Evolutionary conservation across 1,140 invertebrate species (phyloP).

Genomic region (Drosophila gunungcola): DNA sequence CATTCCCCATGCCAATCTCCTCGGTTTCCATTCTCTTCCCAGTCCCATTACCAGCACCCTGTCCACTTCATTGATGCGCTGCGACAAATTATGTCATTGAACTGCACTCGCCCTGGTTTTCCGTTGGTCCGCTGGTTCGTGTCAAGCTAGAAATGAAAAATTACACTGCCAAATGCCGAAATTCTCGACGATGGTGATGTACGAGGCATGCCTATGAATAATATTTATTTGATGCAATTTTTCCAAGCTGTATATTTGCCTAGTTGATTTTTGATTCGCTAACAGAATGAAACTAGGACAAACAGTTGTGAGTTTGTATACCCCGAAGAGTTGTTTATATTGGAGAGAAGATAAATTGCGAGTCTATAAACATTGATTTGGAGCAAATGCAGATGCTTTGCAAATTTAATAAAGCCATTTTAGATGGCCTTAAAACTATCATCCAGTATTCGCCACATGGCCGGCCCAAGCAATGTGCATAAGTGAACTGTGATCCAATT

Average conservation of each 20-base stretch:
- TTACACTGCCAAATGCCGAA: slow-evolving; percentile 38
- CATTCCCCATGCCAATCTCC: background rate
- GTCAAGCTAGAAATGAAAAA: slow-evolving; percentile 67
- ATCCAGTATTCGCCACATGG: slow-evolving; percentile 30
- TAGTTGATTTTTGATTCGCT: slow-evolving; percentile 65
- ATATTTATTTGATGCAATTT: slow-evolving; percentile 67
- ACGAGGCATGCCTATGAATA: slow-evolving; percentile 59
- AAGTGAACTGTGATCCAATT: slow-evolving; percentile 38
- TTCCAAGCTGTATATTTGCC: slow-evolving; percentile 42
- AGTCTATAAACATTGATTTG: slow-evolving; percentile 34
- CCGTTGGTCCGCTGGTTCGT: slow-evolving; percentile 17
- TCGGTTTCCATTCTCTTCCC: slow-evolving; percentile 10
- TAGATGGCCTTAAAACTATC: slow-evolving; percentile 5
- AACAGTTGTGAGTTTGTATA: slow-evolving; percentile 20
- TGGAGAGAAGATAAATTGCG: slow-evolving; percentile 32
- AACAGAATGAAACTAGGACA: slow-evolving; percentile 27
- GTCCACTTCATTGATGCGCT: slow-evolving; percentile 73
- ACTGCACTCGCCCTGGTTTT: slow-evolving; percentile 59
- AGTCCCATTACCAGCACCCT: slow-evolving; percentile 18
- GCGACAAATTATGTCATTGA: slow-evolving; percentile 83
- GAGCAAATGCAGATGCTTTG: background rate
- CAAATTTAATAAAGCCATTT: slow-evolving; percentile 6
- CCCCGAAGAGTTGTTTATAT: slow-evolving; percentile 28
- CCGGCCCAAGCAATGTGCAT: background rate
- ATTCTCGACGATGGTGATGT: slow-evolving; percentile 50